phyloP scores from a whole-genome alignment of 2,113 vertebrate genomes.

The Chaetodon auriga region DNA sequence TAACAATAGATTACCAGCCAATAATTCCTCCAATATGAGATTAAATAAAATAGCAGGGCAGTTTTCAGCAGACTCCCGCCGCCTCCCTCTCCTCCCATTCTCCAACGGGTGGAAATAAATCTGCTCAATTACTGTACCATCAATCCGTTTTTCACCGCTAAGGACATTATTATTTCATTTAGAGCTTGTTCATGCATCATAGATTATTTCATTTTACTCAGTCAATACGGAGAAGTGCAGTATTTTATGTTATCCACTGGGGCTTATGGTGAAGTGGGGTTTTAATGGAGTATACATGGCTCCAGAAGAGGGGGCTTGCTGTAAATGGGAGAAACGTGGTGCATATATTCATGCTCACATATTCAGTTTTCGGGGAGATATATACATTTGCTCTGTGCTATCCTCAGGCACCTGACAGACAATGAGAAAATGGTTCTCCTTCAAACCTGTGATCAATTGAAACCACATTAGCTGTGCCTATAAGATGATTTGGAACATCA shows the following conservation, averaged over 20 bases:
- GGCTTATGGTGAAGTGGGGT: conserved; percentile 81
- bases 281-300: conserved; percentile 84
- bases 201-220: conserved; percentile 96
- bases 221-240: conserved; percentile 94
- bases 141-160: conserved; percentile 95
- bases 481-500: conserved; percentile 95
- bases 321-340: conserved; percentile 42
- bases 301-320: conserved; percentile 39
- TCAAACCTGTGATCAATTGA: conserved; percentile 92
- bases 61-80: conserved; percentile 89
- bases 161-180: conserved; percentile 99
- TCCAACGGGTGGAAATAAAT: conserved; percentile 93
- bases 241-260: conserved; percentile 89
- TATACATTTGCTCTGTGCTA: conserved; percentile 60
- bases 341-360: conserved; percentile 60
- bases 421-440: conserved; percentile 85
- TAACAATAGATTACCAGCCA: conserved; percentile 95
- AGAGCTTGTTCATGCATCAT: conserved; percentile 95
- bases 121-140: conserved; percentile 94
- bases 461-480: conserved; percentile 92
- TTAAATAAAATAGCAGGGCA: conserved; percentile 96
- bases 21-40: conserved; percentile 95
- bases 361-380: conserved; percentile 64
- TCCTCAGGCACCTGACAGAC: conserved; percentile 90
- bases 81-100: conserved; percentile 78